Conservation (phyloP, 2,797 vertebrate genomes). For the Helostoma temminkii region DNA sequence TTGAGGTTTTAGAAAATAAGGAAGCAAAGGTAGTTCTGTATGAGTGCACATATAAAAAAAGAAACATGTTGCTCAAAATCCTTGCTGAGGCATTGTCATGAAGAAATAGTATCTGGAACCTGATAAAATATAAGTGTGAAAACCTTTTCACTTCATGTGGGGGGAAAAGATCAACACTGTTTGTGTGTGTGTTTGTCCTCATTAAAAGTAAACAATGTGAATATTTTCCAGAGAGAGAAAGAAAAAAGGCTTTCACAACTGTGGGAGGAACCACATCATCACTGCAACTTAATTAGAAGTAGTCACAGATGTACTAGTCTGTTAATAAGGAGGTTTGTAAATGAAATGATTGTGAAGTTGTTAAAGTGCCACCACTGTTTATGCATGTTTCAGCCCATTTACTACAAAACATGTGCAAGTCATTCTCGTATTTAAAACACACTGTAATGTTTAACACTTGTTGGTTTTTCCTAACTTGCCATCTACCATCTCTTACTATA, state of each 20-base stretch:
- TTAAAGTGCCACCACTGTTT: not conserved
- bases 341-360: not conserved
- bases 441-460: not conserved
- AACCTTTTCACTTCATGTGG: too few species aligned
- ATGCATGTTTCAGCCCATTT: conserved; percentile 16
- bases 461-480: not conserved
- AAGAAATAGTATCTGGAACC: not conserved
- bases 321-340: not conserved
- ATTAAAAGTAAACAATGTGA: not conserved
- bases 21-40: conserved; percentile 21
- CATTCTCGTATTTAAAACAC: conserved; percentile 2
- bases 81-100: not conserved
- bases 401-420: not conserved
- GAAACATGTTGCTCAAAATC: not conserved
- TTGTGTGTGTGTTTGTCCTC: not conserved
- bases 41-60: not conserved
- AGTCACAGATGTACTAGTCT: not conserved
- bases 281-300: not conserved
- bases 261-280: conserved; percentile 1
- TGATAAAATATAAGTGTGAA: conserved; percentile 4
- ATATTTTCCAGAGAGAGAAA: conserved; percentile 16
- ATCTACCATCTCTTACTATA: not conserved
- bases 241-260: not conserved
- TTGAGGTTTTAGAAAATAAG: not conserved
- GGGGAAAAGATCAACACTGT: not conserved